Base-by-base conservation (phyloP, 1,140 invertebrate genomes). In the Campoletis sonorensis region DNA sequence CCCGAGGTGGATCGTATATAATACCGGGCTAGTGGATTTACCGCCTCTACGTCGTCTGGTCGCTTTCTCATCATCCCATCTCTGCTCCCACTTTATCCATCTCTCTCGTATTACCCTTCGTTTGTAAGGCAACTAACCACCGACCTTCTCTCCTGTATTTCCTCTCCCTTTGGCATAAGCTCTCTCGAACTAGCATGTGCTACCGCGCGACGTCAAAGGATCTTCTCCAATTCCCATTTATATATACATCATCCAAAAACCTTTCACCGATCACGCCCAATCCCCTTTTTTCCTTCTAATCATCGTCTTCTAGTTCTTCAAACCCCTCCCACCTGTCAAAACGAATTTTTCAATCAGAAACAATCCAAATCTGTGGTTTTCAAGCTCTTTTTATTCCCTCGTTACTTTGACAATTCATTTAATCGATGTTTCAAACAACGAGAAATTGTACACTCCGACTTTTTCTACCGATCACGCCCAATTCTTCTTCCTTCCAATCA, bases 21-120 rank as follows among this genome's bases (percentile, higher is more conserved):
- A 80, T 80, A 27, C 40, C 45, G 23, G 37, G 40, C 68, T 33
- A 21, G 68, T 30, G 68, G 64, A 80, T 80, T 68, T 71, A 37
- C 76, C 64, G 30, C 76, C 58, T 79, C 76, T 40, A 10, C 40
- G 58, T 79, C 76, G 58, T 49, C 64, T 51, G 58, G 4, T 79
- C 58, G 61, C 30, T 26, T 54, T 75, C 49, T 75, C 70, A 72
- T 72, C 70, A 49, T 72, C 37, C 21, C 70, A 85, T 72, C 78
- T 81, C 27, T n/a, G n/a, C n/a, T 77, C 8, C 8, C 77, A 30
- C 33, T 71, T 18, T 71, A 64, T 23, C 61, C 61, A 27, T 64
- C 61, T 54, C 72, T 13, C 72, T 75, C 23, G 13, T 16, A 75
- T 75, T 75, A 75, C 54, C 76, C 51, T 79, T 13, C 54, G 30